Evolutionary conservation across 2,797 vertebrate genomes (phyloP).

Genomic region (Acropternis orthonyx): DNA sequence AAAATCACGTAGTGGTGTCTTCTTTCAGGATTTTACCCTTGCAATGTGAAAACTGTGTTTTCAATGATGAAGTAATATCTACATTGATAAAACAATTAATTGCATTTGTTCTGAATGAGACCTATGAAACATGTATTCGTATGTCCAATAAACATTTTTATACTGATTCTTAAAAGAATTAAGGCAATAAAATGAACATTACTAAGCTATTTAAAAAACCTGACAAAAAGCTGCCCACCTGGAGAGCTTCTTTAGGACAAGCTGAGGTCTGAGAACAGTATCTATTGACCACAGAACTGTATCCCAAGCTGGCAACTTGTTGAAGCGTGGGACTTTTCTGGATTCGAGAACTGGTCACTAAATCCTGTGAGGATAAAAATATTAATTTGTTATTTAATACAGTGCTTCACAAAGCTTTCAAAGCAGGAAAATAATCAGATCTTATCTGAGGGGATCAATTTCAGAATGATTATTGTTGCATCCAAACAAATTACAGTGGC

Average conservation of each 20-base stretch:
- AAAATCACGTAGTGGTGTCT: background rate
- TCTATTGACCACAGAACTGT: slow-evolving; percentile 83
- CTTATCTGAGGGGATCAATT: background rate
- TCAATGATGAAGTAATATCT: background rate
- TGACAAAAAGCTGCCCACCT: slow-evolving; percentile 72
- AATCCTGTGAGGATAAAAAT: slow-evolving; percentile 67
- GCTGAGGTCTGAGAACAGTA: slow-evolving; percentile 73
- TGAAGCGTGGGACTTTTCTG: slow-evolving; percentile 63
- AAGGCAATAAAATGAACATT: background rate
- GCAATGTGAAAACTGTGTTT: background rate
- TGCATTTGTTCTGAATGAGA: background rate
- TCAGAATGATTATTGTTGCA: background rate
- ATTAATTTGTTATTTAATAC: background rate
- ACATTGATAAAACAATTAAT: background rate
- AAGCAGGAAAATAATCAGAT: background rate
- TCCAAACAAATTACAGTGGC: background rate
- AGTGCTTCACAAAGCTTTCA: background rate
- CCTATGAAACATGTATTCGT: background rate
- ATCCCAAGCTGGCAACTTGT: slow-evolving; percentile 77
- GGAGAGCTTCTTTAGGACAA: slow-evolving; percentile 77
- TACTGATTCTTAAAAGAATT: background rate
- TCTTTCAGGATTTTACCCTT: background rate
- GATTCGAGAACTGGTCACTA: slow-evolving; percentile 61
- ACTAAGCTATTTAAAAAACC: background rate
- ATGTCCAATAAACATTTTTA: background rate